phyloP scores from a whole-genome alignment of 2,113 vertebrate genomes.

The Colossoma macropomum region DNA sequence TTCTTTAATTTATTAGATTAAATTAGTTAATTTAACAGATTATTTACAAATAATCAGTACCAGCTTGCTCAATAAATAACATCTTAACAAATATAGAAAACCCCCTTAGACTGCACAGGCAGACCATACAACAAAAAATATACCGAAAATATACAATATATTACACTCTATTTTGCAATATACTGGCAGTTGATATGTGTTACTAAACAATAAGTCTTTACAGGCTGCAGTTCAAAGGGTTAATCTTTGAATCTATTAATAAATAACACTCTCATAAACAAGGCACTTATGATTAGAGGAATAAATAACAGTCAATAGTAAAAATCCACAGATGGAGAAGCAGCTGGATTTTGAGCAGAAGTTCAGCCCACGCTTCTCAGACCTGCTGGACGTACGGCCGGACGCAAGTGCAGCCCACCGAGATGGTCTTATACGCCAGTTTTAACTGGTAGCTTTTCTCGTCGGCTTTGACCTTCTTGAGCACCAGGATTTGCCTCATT shows the following conservation, averaged over 20 bases:
- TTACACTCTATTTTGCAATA: no score
- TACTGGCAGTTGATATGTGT: no score
- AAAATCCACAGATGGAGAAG: slow-evolving; percentile 17
- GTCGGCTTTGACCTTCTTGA: slow-evolving; percentile 71
- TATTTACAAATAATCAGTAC: neutral
- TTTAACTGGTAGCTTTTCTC: slow-evolving; percentile 66
- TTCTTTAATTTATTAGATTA: neutral
- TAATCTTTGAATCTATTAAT: neutral
- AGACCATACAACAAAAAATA: no score
- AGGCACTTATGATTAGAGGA: neutral
- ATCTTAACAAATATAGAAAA: neutral
- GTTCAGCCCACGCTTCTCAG: neutral
- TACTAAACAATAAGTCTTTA: no score
- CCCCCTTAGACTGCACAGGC: no score
- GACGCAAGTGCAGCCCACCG: slow-evolving; percentile 89
- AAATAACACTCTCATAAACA: slow-evolving; percentile 4
- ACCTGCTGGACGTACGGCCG: slow-evolving; percentile 57
- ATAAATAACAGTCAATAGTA: slow-evolving; percentile 52
- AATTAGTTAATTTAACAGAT: slow-evolving; percentile 1
- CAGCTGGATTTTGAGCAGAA: neutral
- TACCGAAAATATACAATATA: no score
- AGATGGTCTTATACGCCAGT: slow-evolving; percentile 81
- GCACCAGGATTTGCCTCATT: slow-evolving; percentile 82
- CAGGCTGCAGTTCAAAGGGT: neutral
- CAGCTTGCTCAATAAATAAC: slow-evolving; percentile 25